Conservation (phyloP, 2,113 vertebrate species). For the Etia nguti region DNA sequence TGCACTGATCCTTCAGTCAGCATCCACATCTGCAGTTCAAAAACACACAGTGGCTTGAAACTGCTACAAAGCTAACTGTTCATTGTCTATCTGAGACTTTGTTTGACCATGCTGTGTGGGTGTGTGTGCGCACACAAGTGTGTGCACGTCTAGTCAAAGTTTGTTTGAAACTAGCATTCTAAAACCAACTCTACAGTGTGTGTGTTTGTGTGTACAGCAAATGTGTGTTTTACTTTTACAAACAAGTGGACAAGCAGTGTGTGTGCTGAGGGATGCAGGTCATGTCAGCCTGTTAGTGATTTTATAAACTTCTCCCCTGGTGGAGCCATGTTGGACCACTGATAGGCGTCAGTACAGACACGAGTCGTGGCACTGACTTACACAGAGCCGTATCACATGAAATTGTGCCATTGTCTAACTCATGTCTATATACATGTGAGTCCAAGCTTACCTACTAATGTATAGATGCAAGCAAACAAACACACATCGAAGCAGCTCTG, state of each 20-base stretch:
- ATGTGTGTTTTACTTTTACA: conserved; percentile 1
- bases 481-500: conserved; percentile 33
- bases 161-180: conserved; percentile 42
- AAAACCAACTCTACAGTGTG: conserved; percentile 3
- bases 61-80: conserved; percentile 49
- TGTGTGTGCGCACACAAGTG: neutral
- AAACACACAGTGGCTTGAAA: conserved; percentile 50
- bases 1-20: conserved; percentile 57
- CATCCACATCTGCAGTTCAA: conserved; percentile 55
- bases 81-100: conserved; percentile 50
- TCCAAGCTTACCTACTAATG: conserved; percentile 38
- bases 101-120: conserved; percentile 28
- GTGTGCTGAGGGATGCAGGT: conserved; percentile 44
- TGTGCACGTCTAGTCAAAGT: conserved; percentile 8
- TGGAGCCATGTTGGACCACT: conserved; percentile 47
- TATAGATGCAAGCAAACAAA: conserved; percentile 37
- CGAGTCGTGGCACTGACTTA: conserved; percentile 51
- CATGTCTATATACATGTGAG: conserved; percentile 6
- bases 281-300: conserved; percentile 42
- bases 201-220: neutral
- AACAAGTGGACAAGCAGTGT: conserved; percentile 34
- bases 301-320: conserved; percentile 22
- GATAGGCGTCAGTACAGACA: conserved; percentile 64
- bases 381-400: conserved; percentile 4
- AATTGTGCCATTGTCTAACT: conserved; percentile 28